Evolutionary conservation across 2,888 invertebrate genomes (phyloP), one percentile per base, ranked within the genome.

Genomic region (Alsophila aescularia): DNA sequence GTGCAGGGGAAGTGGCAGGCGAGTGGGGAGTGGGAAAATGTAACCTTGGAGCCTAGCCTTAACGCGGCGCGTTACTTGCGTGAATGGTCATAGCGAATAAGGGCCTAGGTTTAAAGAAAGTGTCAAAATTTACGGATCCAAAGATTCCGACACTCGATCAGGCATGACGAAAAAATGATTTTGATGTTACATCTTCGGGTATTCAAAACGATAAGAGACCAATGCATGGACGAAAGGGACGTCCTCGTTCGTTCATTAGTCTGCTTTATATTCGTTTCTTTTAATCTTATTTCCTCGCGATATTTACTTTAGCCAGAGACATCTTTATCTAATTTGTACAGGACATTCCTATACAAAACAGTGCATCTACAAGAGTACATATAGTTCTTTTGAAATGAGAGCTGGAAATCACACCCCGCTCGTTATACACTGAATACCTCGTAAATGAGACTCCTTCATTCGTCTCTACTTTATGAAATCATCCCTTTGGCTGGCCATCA

Each of bases 381-480:
- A 37, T 65, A 58, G 67, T 66, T 72, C 54, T 67, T 77, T 71
- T 69, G 66, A 69, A 59, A 54, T 72, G 62, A 69, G 70, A 64
- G 65, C 53, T 51, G 53, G 56, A 53, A 70, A 70, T 72, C 74
- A 73, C 73, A 71, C 70, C 60, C 56, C 62, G 62, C 79, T 85
- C 80, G 77, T 83, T 84, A 81, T 69, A 57, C 57, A 57, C 60
- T 85, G 86, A 86, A 87, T 83, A 70, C 76, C 54, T 55, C 72
- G 79, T 82, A 84, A 87, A 83, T 83, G 79, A 83, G 76, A 70
- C 73, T 73, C 67, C 71, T 76, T 72, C 70, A 64, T 70, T 52
- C 60, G 50, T 47, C 66, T 64, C 69, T 72, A 74, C 75, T 79
- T 78, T 69, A 70, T 64, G 67, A 79, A 79, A 79, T 80, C 73